Evolutionary conservation across 2,797 vertebrate species (phyloP), one percentile per base, ranked within the genome.

Genomic region (Channallabes apus): DNA sequence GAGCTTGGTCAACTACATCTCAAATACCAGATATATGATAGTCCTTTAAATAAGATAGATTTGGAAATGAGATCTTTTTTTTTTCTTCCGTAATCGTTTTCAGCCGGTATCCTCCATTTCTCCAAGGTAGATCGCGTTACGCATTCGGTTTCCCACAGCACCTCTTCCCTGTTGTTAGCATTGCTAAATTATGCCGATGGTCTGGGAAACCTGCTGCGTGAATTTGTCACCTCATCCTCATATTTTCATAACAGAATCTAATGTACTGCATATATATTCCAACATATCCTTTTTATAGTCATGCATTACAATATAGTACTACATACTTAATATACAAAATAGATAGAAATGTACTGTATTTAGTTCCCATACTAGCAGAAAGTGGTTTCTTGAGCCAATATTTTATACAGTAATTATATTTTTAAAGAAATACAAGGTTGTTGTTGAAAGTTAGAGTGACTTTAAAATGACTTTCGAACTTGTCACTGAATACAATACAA

Each of bases 1-100:
- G 14, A 32, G 80, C 51, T 67, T 32, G 80, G 51, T 75, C 85
- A 82, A 77, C 65, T 59, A 72, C 51, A 67, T 82, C 73, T 65
- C 46, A 41, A 67, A 77, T 72, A 61, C 27, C 54, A 68, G 35
- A 51, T 77, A 18, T 61, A 61, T 64, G 56, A 51, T 51, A 84
- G 77, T 46, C 14, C 24, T 56, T 84, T 84, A 38, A 78, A 61
- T 61, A 41, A 62, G 76, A 62, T 17, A 62, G 76, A 79, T 79
- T 79, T 41, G 32, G 58, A 59, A 38, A 38, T 78, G 75, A 78
- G 75, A 59, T 59, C 59, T 59, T 77, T 54, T 32, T 77, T 59
- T 11, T 32, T 8, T 12, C 0, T 11, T 11, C 51, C 51, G 51
- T 20, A 58, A 51, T 58, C 27, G 11, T 61, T 78, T 78, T 61